These are phyloP conservation scores for Acanthosepion pharaonis DNA, from an alignment of 2,888 invertebrate genomes.

Conservation along the genomic window DNA sequence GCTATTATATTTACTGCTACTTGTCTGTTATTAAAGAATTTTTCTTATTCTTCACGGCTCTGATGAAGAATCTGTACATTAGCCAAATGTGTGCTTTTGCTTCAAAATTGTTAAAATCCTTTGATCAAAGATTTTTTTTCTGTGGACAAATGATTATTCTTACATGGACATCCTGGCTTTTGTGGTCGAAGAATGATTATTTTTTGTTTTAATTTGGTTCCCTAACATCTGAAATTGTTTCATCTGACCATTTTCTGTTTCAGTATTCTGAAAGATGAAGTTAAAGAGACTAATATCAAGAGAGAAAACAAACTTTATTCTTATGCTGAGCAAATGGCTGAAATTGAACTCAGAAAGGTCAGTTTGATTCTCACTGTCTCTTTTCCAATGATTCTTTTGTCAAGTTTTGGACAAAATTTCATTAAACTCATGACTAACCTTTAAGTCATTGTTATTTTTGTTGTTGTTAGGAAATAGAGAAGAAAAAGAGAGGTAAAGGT, in stretches of 20 bases:
- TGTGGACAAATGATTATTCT: no score
- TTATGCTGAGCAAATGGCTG: conserved; percentile 96
- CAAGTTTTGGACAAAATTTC: no score
- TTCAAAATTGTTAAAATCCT: no score
- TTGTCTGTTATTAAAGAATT: neutral
- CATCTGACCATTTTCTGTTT: neutral
- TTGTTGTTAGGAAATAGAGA: conserved; percentile 84
- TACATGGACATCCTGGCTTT: no score
- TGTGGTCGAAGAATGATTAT: no score
- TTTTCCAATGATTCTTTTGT: no score
- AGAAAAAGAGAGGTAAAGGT: conserved; percentile 80
- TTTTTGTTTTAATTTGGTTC: no score
- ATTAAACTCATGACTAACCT: neutral
- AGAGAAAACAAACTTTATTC: conserved; percentile 97
- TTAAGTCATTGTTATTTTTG: neutral
- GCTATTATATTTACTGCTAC: no score
- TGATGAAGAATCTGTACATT: no score
- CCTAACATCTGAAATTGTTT: neutral
- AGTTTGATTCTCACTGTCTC: neutral
- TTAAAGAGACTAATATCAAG: conserved; percentile 82
- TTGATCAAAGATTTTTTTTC: no score
- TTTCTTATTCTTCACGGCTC: no score
- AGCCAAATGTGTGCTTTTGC: no score
- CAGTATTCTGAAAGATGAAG: conserved; percentile 64
- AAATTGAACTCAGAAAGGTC: conserved; percentile 87